phyloP scores from a whole-genome alignment of 1,140 invertebrate species.

The Pteromalus puparum region DNA sequence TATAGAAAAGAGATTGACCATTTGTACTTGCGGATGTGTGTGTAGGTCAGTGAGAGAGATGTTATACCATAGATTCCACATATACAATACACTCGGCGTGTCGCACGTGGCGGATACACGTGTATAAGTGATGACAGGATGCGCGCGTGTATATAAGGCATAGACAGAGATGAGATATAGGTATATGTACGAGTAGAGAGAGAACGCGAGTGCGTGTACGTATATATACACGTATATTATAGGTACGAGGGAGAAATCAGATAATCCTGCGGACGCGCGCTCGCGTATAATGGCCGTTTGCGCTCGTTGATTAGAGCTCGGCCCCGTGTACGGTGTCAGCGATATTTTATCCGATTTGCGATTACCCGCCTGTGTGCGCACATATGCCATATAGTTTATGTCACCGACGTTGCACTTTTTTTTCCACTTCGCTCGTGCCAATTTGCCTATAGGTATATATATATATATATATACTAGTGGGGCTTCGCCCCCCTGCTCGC shows the following conservation, averaged over 20 bases:
- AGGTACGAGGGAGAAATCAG: neutral
- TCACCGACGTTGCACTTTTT: neutral
- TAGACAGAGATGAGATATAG: neutral
- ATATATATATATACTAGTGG: neutral
- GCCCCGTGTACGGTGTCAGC: neutral
- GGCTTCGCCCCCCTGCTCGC: too few species aligned
- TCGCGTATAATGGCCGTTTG: neutral
- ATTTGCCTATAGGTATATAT: neutral
- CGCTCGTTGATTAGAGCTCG: slow-evolving; percentile 1
- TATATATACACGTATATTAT: neutral
- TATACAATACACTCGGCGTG: neutral
- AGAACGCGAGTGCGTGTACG: neutral
- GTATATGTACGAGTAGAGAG: neutral
- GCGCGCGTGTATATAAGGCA: neutral
- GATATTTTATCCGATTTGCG: slow-evolving; percentile 12
- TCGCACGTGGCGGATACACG: slow-evolving; percentile 20
- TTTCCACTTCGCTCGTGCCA: too few species aligned
- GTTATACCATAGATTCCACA: neutral
- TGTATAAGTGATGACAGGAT: neutral
- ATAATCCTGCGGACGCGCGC: neutral
- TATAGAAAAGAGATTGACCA: slow-evolving; percentile 22
- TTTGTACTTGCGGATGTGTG: neutral
- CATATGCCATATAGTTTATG: neutral
- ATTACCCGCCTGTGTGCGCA: neutral
- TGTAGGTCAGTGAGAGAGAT: neutral